These are phyloP conservation scores for Hyperopisus bebe DNA, from an alignment of 2,113 vertebrate genomes.

Conservation along the genomic window DNA sequence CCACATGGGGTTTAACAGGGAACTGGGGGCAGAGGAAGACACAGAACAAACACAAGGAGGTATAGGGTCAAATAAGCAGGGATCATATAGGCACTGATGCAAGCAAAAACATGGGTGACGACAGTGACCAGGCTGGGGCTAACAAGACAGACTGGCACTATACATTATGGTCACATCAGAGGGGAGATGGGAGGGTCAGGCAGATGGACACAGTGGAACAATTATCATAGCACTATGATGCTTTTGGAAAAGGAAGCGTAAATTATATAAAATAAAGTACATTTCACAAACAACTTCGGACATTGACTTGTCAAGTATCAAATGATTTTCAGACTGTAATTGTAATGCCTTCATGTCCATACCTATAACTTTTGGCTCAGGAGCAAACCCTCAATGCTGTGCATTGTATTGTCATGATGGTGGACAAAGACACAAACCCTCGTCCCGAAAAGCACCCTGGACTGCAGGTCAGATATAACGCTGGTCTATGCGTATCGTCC, in stretches of 20 bases:
- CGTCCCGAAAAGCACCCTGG: conserved; percentile 61
- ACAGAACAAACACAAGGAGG: not conserved
- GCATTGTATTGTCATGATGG: conserved; percentile 63
- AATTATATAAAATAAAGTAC: not conserved
- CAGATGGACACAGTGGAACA: not conserved
- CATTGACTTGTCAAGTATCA: not conserved
- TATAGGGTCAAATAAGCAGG: not conserved
- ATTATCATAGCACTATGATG: not conserved
- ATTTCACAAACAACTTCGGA: not conserved
- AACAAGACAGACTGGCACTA: not conserved
- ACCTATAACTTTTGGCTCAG: conserved; percentile 36
- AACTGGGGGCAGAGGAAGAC: not conserved
- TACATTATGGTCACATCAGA: not conserved
- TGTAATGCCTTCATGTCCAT: too few relatives aligned
- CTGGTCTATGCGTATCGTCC: not conserved
- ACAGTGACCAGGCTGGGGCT: not conserved
- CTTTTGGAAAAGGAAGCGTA: not conserved
- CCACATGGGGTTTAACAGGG: not conserved
- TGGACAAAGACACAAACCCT: conserved; percentile 61
- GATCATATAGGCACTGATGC: not conserved
- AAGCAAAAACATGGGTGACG: not conserved
- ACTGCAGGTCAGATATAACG: conserved; percentile 63
- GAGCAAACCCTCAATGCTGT: conserved; percentile 53
- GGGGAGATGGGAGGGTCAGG: not conserved
- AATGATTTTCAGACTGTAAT: not conserved